phyloP scores from a whole-genome alignment of 2,888 invertebrate species.

The Arctia plantaginis region DNA sequence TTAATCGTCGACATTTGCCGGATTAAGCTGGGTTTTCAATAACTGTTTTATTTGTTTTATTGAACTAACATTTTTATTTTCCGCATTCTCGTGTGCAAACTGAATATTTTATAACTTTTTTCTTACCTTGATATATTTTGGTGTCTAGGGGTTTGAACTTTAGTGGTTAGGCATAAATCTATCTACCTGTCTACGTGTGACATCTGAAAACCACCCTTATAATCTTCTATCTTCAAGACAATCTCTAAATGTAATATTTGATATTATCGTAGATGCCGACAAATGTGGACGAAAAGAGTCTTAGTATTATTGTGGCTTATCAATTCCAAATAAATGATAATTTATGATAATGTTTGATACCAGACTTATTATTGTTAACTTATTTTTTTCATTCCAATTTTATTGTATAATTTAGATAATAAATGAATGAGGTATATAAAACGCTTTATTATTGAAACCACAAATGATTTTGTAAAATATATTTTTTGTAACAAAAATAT shows the following conservation, averaged over 20 bases:
- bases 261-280: neutral
- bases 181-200: neutral
- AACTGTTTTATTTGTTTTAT: neutral
- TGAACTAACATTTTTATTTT: neutral
- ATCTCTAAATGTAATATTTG: neutral
- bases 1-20: neutral
- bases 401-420: slow-evolving; percentile 23
- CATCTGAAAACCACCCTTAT: neutral
- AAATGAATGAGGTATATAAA: slow-evolving; percentile 18
- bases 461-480: slow-evolving; percentile 56
- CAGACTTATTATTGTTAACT: slow-evolving; percentile 29
- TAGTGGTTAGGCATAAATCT: neutral
- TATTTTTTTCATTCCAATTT: slow-evolving; percentile 38
- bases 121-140: neutral
- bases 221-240: neutral
- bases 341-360: slow-evolving; percentile 18
- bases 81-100: neutral
- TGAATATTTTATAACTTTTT: neutral
- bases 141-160: neutral
- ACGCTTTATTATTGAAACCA: slow-evolving; percentile 51
- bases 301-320: slow-evolving; percentile 5
- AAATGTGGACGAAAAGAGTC: neutral
- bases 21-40: neutral
- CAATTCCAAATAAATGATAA: neutral
- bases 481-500: slow-evolving; percentile 78